These are phyloP conservation scores for Jaculus jaculus DNA, from an alignment of 2,113 vertebrate species.

Conservation along the genomic window DNA sequence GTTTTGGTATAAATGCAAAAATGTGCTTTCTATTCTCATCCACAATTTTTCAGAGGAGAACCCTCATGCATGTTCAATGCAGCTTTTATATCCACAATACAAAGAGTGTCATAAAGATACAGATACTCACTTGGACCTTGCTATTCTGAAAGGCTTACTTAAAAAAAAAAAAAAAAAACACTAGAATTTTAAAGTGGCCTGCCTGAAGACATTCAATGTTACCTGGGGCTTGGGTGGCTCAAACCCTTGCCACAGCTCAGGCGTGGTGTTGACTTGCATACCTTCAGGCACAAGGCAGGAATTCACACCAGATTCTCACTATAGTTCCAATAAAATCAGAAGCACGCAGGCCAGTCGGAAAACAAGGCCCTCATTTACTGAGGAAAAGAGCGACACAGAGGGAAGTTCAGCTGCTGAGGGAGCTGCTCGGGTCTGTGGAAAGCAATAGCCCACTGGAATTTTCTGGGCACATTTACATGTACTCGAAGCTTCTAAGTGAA, in stretches of 20 bases:
- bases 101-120: slow-evolving; percentile 68
- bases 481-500: background rate
- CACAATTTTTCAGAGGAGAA: slow-evolving; percentile 73
- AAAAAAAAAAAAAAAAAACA: too few relatives aligned
- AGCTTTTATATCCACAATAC: slow-evolving; percentile 78
- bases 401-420: slow-evolving; percentile 40
- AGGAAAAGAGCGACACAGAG: slow-evolving; percentile 54
- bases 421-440: slow-evolving; percentile 14
- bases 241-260: slow-evolving; percentile 58
- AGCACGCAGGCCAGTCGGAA: slow-evolving; percentile 76
- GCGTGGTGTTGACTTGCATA: slow-evolving; percentile 74
- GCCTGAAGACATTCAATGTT: slow-evolving; percentile 76
- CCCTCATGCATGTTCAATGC: slow-evolving; percentile 81
- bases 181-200: slow-evolving; percentile 83
- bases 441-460: background rate
- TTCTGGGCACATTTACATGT: background rate
- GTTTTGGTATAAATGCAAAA: slow-evolving; percentile 77
- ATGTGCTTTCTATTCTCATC: slow-evolving; percentile 80
- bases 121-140: slow-evolving; percentile 75
- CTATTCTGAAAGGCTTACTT: slow-evolving; percentile 70
- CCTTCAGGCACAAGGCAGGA: slow-evolving; percentile 83
- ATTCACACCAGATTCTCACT: slow-evolving; percentile 80
- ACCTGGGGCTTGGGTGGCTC: slow-evolving; percentile 69
- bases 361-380: slow-evolving; percentile 85
- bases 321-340: slow-evolving; percentile 80